Evolutionary conservation across 2,797 vertebrate genomes (phyloP).

Genomic region (Intellagama lesueurii): DNA sequence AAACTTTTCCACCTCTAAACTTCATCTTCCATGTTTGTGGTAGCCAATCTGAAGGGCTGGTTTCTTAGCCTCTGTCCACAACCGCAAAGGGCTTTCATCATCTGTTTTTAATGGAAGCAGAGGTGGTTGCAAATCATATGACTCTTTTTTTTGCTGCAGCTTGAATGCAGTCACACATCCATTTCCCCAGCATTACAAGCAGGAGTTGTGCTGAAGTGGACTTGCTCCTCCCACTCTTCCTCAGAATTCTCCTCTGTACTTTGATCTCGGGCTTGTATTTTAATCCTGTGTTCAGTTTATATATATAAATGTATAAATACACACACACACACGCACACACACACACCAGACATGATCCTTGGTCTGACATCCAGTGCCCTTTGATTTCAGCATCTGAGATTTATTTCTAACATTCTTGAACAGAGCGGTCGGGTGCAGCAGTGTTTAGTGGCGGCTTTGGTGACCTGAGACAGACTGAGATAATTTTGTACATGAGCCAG

Average conservation of each 20-base stretch:
- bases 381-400: neutral
- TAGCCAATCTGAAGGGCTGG: neutral
- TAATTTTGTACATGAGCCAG: too few relatives aligned
- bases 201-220: neutral
- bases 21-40: conserved; percentile 12
- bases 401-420: neutral
- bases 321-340: too few relatives aligned
- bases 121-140: conserved; percentile 19
- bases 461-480: too few relatives aligned
- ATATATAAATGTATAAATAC: too few relatives aligned
- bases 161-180: neutral
- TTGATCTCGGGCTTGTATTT: neutral
- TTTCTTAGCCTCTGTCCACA: neutral
- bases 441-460: neutral
- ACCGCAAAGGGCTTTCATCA: neutral
- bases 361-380: neutral
- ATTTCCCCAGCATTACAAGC: neutral
- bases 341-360: neutral
- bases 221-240: neutral
- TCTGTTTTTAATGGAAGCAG: conserved; percentile 31
- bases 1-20: conserved; percentile 5
- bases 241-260: neutral
- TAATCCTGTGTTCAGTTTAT: neutral
- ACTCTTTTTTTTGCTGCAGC: neutral
- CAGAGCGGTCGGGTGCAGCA: neutral